phyloP scores from a whole-genome alignment of 2,797 vertebrate genomes.

The Hydrocynus forskahlii region DNA sequence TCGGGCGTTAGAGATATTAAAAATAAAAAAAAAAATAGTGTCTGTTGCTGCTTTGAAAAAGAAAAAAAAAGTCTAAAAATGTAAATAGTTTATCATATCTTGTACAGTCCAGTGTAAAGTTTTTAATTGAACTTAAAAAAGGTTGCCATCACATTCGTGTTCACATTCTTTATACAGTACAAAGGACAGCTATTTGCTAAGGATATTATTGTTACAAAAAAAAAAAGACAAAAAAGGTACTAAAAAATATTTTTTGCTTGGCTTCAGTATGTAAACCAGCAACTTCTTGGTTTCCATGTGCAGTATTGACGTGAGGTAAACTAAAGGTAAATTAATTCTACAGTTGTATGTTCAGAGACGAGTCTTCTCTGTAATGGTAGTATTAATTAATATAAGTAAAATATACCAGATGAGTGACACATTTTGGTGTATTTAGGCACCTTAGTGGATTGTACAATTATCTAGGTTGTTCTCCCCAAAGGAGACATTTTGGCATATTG shows the following conservation, averaged over 20 bases:
- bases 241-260: constrained; percentile 83
- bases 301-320: constrained; percentile 99
- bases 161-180: constrained; percentile 94
- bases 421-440: constrained; percentile 85
- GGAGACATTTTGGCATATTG: constrained; percentile 90
- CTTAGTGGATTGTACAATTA: constrained; percentile 84
- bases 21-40: constrained; percentile 82
- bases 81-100: constrained; percentile 99
- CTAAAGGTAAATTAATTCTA: constrained; percentile 90
- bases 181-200: constrained; percentile 90
- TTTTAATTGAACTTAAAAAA: constrained; percentile 99
- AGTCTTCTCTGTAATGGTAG: constrained; percentile 88
- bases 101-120: constrained; percentile 99
- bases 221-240: constrained; percentile 75
- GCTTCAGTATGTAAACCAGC: constrained; percentile 95
- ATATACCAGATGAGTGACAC: constrained; percentile 82
- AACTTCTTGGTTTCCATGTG: constrained; percentile 96
- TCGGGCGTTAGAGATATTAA: constrained; percentile 88
- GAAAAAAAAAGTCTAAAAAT: constrained; percentile 99
- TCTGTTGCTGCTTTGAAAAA: constrained; percentile 99
- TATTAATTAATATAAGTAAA: constrained; percentile 89
- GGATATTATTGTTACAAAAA: constrained; percentile 85
- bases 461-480: constrained; percentile 82
- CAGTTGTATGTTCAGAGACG: constrained; percentile 92
- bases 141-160: constrained; percentile 95